Evolutionary conservation across 2,113 vertebrate species (phyloP), one percentile per base, ranked within the genome.

Genomic region (Fregetta grallaria): DNA sequence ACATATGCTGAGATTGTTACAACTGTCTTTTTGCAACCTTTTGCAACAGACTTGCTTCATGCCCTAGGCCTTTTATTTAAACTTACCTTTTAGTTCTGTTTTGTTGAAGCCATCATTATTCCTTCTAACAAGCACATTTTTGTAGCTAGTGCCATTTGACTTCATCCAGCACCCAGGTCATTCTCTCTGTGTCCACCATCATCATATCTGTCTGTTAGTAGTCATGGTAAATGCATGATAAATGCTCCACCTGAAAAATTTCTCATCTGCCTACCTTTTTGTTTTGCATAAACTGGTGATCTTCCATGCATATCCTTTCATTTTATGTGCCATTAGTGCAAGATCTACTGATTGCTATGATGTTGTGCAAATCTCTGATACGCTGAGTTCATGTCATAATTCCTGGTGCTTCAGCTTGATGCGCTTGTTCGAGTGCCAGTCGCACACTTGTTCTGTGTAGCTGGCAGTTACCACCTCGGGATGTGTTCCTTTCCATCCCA

Each of bases 51-150:
- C 38, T 86, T 2, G 0, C 50, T 86, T 72, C 25, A 34, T 40
- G n/a, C 45, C 45, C 42, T 88, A 49, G 67, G 86, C 55, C 67
- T 95, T 95, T 94, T 90, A 90, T 66, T 88, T 86, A 76, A 94
- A 74, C 29, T 82, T 86, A 36, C 6, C 27, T 88, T 96, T 77
- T 73, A 77, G 77, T 86, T 88, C 85, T 90, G n/a, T 66, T 83
- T 94, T 52, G 29, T 85, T 49, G 30, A 85, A 92, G 58, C 44
- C 86, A 36, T 63, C 38, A 16, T 85, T 92, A 68, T 80, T 88
- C 26, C 53, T 90, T 88, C 45, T 36, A 82, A 82, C 38, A 88
- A 86, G 38, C 74, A 83, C n/a, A 20, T 59, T 93, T 92, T 72
- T 67, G 30, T 34, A 80, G 45, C 63, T 61, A 12, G 40, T 42